These are phyloP conservation scores for Stictocephala bisonia DNA, from an alignment of 2,888 invertebrate species.

Conservation along the genomic window DNA sequence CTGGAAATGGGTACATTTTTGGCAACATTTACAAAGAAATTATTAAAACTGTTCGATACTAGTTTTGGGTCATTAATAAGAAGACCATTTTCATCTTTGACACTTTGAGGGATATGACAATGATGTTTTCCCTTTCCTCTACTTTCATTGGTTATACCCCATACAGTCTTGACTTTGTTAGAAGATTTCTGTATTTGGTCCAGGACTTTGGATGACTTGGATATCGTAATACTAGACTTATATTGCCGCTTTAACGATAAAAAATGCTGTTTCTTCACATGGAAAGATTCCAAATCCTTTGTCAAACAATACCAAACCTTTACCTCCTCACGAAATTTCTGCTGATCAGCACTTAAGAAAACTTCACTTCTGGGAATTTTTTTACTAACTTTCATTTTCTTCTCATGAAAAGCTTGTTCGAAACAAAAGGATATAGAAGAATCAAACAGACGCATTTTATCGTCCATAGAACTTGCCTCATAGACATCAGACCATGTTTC, in stretches of 20 bases:
- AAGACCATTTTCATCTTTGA: neutral
- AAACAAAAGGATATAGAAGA: neutral
- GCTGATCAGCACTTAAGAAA: neutral
- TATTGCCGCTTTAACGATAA: slow-evolving; percentile 4
- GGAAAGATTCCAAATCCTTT: neutral
- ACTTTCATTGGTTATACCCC: neutral
- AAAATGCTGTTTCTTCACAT: neutral
- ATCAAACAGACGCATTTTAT: neutral
- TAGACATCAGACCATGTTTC: slow-evolving; percentile 1
- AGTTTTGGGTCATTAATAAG: neutral
- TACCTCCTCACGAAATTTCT: neutral
- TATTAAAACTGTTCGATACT: neutral
- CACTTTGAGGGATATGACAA: neutral
- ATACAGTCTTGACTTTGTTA: slow-evolving; percentile 9
- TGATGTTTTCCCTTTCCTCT: neutral
- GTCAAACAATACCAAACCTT: slow-evolving; percentile 1
- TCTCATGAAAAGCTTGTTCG: neutral
- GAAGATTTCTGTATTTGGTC: neutral
- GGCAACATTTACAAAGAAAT: neutral
- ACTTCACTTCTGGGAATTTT: neutral
- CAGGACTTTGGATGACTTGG: slow-evolving; percentile 4
- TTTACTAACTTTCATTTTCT: neutral
- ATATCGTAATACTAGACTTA: neutral
- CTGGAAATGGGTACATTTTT: no score
- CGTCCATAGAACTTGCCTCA: neutral